phyloP scores from a whole-genome alignment of 1,140 invertebrate species.

The Paramacrobiotus metropolitanus region DNA sequence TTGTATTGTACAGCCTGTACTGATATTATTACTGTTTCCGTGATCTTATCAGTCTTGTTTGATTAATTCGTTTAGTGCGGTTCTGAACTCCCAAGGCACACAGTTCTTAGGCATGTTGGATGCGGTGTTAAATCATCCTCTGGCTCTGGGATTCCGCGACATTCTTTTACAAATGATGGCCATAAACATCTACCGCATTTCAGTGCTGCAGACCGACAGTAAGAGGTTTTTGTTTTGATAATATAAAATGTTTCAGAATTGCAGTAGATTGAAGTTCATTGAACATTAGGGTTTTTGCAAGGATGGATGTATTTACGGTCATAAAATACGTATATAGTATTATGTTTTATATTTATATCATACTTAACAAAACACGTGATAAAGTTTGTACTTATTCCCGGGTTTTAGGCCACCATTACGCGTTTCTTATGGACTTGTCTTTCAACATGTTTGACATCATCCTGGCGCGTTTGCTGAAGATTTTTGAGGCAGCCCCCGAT shows the following conservation, averaged over 20 bases:
- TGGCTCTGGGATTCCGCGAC: not conserved
- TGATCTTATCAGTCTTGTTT: too few relatives aligned
- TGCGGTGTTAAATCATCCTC: not conserved
- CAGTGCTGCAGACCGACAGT: not conserved
- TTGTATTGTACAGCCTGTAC: too few relatives aligned
- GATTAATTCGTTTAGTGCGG: not conserved
- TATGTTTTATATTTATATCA: too few relatives aligned
- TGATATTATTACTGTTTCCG: too few relatives aligned
- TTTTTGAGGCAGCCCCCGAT: not conserved
- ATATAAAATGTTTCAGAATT: not conserved
- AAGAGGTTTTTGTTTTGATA: not conserved
- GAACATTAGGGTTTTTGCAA: too few relatives aligned
- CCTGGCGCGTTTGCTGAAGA: not conserved
- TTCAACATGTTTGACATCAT: constrained; percentile 4
- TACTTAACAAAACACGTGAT: too few relatives aligned
- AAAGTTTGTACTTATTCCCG: too few relatives aligned
- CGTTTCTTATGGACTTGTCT: not conserved
- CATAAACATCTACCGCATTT: not conserved
- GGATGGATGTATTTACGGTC: too few relatives aligned
- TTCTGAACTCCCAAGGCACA: not conserved
- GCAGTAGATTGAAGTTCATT: too few relatives aligned
- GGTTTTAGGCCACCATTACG: not conserved
- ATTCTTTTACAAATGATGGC: not conserved
- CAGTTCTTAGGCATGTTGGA: not conserved
- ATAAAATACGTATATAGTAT: too few relatives aligned